Evolutionary conservation across 2,113 vertebrate species (phyloP).

Genomic region (Junco hyemalis): DNA sequence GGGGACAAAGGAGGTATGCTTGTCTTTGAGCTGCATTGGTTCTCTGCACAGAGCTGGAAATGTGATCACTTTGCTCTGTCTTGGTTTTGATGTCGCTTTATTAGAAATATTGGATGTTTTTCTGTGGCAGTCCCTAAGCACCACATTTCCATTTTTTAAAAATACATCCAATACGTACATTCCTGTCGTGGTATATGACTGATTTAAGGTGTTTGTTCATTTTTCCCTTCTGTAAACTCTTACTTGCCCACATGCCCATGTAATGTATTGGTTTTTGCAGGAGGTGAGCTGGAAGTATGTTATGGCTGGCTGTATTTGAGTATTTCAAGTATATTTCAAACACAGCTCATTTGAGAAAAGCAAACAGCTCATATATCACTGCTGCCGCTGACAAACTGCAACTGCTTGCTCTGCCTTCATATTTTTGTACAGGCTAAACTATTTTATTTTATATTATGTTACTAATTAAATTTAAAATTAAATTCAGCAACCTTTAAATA

Average conservation of each 20-base stretch:
- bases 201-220: background rate
- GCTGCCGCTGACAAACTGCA: background rate
- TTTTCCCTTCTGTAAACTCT: background rate
- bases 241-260: background rate
- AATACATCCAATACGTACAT: background rate
- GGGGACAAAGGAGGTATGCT: conserved; percentile 87
- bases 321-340: background rate
- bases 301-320: background rate
- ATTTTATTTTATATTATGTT: background rate
- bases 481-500: background rate
- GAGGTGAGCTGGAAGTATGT: background rate
- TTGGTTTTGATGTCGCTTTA: background rate
- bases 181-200: background rate
- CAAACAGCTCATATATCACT: rapidly evolving
- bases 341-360: background rate
- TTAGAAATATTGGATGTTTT: background rate
- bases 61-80: background rate
- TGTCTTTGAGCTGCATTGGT: background rate
- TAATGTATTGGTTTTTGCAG: background rate
- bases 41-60: background rate
- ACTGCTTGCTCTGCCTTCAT: background rate
- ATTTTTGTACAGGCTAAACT: background rate
- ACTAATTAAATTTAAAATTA: background rate
- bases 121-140: background rate
- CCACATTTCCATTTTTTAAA: rapidly evolving